Conservation (phyloP, 2,113 vertebrate species). For the Puffinus mauretanicus region DNA sequence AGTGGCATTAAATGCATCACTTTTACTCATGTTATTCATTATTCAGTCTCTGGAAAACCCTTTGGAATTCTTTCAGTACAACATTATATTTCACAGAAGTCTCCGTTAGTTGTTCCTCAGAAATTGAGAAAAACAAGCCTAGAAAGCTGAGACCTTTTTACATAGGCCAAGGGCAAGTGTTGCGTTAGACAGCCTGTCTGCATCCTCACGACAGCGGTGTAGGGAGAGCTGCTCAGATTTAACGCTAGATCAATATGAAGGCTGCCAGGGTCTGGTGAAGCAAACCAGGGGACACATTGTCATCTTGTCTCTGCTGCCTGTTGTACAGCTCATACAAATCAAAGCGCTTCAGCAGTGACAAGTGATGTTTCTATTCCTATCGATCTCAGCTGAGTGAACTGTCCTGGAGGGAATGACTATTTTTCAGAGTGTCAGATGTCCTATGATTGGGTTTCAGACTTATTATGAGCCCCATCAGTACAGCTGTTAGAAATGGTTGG, state of each 20-base stretch:
- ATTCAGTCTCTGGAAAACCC: not conserved
- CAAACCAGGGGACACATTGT: constrained; percentile 46
- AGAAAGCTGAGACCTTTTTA: not conserved
- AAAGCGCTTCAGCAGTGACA: constrained; percentile 59
- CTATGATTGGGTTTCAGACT: constrained; percentile 38
- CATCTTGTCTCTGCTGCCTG: constrained; percentile 58
- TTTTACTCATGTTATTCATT: not conserved
- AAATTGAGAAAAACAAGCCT: not conserved
- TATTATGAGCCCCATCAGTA: constrained; percentile 40
- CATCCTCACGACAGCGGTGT: not conserved
- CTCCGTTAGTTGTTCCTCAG: not conserved
- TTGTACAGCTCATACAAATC: constrained; percentile 59
- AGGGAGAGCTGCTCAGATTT: constrained; percentile 40
- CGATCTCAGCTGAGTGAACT: constrained; percentile 41
- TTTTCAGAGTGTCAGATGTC: constrained; percentile 47
- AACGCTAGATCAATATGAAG: constrained; percentile 65
- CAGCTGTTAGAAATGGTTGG: not conserved
- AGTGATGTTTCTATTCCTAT: constrained; percentile 68
- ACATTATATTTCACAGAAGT: not conserved
- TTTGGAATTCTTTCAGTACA: not conserved
- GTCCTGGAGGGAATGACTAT: constrained; percentile 48
- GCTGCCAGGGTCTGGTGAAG: constrained; percentile 22
- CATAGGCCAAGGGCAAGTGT: not conserved
- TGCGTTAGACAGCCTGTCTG: constrained; percentile 31
- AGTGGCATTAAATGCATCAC: not conserved